Evolutionary conservation across 2,888 invertebrate genomes (phyloP), one percentile per base, ranked within the genome.

Genomic region (Trisateles emortualis): DNA sequence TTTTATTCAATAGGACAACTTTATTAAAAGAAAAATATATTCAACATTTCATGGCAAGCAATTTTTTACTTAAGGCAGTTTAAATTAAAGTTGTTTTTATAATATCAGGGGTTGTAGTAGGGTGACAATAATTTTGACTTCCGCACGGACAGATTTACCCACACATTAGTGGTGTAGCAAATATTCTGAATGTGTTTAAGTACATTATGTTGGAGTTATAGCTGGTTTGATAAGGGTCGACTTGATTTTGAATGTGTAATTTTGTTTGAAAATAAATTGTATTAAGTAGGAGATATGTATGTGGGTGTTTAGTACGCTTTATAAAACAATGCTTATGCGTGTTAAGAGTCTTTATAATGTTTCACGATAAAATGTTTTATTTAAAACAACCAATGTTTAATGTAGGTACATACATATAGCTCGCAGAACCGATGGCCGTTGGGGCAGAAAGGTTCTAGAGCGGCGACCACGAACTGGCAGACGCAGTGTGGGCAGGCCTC

Each of bases 81-180:
- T 0, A 0, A 0, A 0, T 0, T 73, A 76, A 55, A 50, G 69
- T 68, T 38, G 13, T 43, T 5, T 56, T 60, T 77, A 0, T 0
- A 4, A 11, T 38, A 47, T 6, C 2, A 0, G 0, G 5, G 1
- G 3, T 11, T 22, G 16, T 24, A 11, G 41, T 71, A 72, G 76
- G 77, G 74, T 78, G 81, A 76, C 76, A 81, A 71, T 59, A 64
- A 73, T 78, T 76, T 79, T 76, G 74, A 81, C 79, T 84, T 85
- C 84, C 86, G 84, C 84, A 79, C 81, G 81, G 83, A 83, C 83
- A 81, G 79, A 82, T 77, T 77, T 84, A 86, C 86, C 88, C 88
- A 86, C 87, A 88, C 87, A 88, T 89, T 89, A 89, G 88, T 78
- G 86, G 83, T 81, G 73, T 64, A 70, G 73, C 73, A 77, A 76